Base-by-base conservation (phyloP, 2,113 vertebrate species). In the Dipodomys ordii region DNA sequence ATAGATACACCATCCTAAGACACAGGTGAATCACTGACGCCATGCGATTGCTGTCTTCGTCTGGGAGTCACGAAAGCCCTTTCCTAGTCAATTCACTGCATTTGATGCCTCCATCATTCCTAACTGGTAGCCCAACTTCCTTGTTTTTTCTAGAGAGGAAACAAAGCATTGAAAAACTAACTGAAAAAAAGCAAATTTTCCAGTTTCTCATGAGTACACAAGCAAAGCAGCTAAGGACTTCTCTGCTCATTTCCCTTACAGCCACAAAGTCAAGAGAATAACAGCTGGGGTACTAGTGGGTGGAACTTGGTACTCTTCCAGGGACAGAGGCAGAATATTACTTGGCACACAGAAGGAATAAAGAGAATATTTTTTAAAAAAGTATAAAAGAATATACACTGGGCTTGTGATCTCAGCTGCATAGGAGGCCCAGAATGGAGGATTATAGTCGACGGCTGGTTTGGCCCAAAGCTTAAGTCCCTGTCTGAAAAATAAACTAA, bases 41-140 rank as follows among this genome's bases (percentile, higher is more conserved):
- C 18, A 0, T 0, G 1, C 46, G 20, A 1, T 2, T 4, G 25
- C 1, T 11, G 7, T 23, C 53, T 18, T 9, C 77, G 49, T 28
- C 46, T 22, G 7, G 25, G 44, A 18, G 39, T 27, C 11, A 1
- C 2, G 19, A 32, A 30, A 83, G 67, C 20, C 20, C 12, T 16
- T 0, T n/a, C 15, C 23, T n/a, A 67, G 49, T 64, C 8, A 74
- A 68, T 57, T 82, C 16, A 0, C 27, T 32, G 3, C 44, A 62
- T 67, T 81, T 90, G 68, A 12, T 32, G 32, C 85, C 64, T 25
- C 39, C 68, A 62, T 15, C 44, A 78, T 73, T 71, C 65, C n/a
- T 71, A 64, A 92, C 2, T 35, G 53, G 25, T 2, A 39, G 39
- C 39, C 39, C 39, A 46, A 65, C 4, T 2, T 60, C 53, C 28